Evolutionary conservation across 2,797 vertebrate species (phyloP).

Genomic region (Synaphobranchus kaupii): DNA sequence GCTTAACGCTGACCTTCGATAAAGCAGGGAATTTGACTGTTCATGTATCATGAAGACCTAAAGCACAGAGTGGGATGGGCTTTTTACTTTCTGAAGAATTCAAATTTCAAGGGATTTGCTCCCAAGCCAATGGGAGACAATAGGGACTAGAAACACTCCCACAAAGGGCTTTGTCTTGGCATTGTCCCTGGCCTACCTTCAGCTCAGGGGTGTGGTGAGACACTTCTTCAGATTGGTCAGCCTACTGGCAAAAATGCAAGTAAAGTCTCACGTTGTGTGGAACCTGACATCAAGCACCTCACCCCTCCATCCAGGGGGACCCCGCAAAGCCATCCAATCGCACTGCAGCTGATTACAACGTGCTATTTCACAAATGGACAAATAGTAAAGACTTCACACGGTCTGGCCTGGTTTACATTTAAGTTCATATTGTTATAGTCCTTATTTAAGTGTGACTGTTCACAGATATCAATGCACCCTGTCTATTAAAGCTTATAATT

Average conservation of each 20-base stretch:
- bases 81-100: slow-evolving; percentile 9
- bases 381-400: neutral
- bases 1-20: neutral
- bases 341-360: neutral
- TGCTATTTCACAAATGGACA: neutral
- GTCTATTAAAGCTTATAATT: slow-evolving; percentile 15
- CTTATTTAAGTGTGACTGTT: neutral
- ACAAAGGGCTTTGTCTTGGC: slow-evolving; percentile 39
- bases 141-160: slow-evolving; percentile 21
- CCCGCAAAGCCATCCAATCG: neutral
- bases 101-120: slow-evolving; percentile 23
- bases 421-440: neutral
- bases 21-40: neutral
- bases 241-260: slow-evolving; percentile 27
- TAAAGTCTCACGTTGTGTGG: slow-evolving; percentile 53
- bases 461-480: slow-evolving; percentile 9
- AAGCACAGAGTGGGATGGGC: neutral
- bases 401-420: neutral
- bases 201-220: slow-evolving; percentile 51
- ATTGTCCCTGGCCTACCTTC: slow-evolving; percentile 30
- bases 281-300: slow-evolving; percentile 37
- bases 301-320: neutral
- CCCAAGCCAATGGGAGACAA: neutral
- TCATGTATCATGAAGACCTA: neutral
- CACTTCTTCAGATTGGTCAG: neutral